Conservation (phyloP, 92 coral and sea anemone genomes). For the Bergia sp. region DNA sequence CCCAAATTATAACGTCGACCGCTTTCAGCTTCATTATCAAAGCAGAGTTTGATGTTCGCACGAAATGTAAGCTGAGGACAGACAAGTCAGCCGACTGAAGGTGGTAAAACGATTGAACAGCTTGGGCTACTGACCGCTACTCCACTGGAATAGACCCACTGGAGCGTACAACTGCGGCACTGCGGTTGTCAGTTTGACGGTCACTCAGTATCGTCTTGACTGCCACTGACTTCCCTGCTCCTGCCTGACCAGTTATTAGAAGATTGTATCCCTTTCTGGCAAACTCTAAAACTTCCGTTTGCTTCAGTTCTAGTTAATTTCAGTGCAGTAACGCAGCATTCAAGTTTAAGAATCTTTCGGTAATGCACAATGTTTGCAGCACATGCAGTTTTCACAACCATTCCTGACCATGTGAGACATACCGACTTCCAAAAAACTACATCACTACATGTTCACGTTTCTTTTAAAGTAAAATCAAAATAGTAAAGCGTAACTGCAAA, state of each 20-base stretch:
- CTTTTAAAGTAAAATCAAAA: background rate
- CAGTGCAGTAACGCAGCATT: background rate
- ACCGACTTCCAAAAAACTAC: too few species aligned
- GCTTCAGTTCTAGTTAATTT: conserved; percentile 8
- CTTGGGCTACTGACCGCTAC: background rate
- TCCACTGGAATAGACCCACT: conserved; percentile 31
- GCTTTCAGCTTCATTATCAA: background rate
- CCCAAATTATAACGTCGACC: conserved; percentile 42
- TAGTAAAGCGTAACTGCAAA: background rate
- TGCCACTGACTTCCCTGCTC: conserved; percentile 1
- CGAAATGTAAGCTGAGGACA: conserved; percentile 15
- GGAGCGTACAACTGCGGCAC: conserved; percentile 38
- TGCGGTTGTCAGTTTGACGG: background rate
- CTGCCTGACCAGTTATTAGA: conserved; percentile 24
- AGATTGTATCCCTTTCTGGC: conserved; percentile 20
- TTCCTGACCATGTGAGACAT: too few species aligned
- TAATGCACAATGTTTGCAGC: too few species aligned
- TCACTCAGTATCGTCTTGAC: background rate
- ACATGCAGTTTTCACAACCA: too few species aligned
- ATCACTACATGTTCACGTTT: background rate
- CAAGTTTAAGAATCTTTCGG: background rate
- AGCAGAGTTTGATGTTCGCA: conserved; percentile 1
- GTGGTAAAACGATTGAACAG: conserved; percentile 53
- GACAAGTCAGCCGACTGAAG: conserved; percentile 51
- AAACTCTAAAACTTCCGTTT: conserved; percentile 15